A percentile compares a stretch with the other conserved stretches of the same genome.
These are phyloP conservation scores for Chymomyza caudatula DNA, from an alignment of 2,888 invertebrate genomes.

Conservation along the genomic window DNA sequence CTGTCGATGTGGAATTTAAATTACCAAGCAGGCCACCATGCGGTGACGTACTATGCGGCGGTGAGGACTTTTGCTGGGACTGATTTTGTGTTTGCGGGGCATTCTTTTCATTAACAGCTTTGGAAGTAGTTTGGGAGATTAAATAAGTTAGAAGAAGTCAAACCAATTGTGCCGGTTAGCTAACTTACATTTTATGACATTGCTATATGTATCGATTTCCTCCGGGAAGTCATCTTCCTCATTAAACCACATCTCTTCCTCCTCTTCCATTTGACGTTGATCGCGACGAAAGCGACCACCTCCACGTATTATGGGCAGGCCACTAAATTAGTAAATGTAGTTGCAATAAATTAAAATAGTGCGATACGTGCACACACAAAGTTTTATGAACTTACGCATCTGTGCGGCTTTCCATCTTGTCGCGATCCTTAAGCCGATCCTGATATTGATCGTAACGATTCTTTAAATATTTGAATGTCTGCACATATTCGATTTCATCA, in stretches of 20 bases:
- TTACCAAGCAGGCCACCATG: conserved; percentile 66
- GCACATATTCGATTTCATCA: conserved; percentile 97
- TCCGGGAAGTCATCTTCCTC: conserved; percentile 96
- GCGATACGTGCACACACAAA: neutral
- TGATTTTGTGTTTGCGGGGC: conserved; percentile 73
- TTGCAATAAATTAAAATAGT: no score
- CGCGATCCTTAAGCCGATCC: conserved; percentile 92
- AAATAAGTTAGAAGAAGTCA: neutral
- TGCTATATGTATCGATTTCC: conserved; percentile 79
- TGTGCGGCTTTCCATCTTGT: conserved; percentile 81
- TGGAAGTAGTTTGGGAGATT: neutral
- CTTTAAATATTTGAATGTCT: conserved; percentile 96
- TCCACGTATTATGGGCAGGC: conserved; percentile 84
- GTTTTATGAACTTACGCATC: conserved; percentile 81
- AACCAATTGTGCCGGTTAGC: neutral
- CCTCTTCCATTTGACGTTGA: conserved; percentile 95
- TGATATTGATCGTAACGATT: conserved; percentile 93
- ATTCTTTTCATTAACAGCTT: conserved; percentile 76
- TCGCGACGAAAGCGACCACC: conserved; percentile 89
- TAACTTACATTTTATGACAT: conserved; percentile 77
- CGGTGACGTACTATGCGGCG: conserved; percentile 71
- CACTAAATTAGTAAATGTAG: conserved; percentile 43
- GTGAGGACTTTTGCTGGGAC: conserved; percentile 66
- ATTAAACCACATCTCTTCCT: conserved; percentile 99
- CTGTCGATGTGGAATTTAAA: conserved; percentile 69